Base-by-base conservation (phyloP, 2,113 vertebrate genomes). In the Cryptomyrus ogoouensis region DNA sequence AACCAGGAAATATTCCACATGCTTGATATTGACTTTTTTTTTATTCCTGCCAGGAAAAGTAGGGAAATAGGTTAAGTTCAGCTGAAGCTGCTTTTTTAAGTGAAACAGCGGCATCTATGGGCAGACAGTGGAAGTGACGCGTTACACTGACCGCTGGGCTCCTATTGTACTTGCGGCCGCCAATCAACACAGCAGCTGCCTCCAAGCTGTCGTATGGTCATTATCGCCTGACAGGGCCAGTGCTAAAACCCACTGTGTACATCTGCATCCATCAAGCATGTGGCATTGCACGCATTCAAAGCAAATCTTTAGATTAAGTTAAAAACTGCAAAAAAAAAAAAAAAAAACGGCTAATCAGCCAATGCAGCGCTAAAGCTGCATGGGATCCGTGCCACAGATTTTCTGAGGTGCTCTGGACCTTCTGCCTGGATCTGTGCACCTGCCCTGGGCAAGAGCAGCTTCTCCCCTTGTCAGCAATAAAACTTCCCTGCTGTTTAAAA, bases 41-140 rank as follows among this genome's bases (percentile, higher is more conserved):
- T 66, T 66, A 66, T 66, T 88, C 90, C 89, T 90, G 91, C 80
- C 88, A 91, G 88, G 70, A 90, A 94, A 94, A 94, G 92, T 93
- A 89, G 94, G 94, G 93, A 94, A 95, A 90, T 94, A 94, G 95
- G 96, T 96, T 96, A 95, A 95, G 89, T 21, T 92, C 47, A 90
- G 92, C 92, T 83, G 39, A 1, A 3, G 83, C 17, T 1, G n/a
- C 3, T 70, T 39, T 9, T 13, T 86, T 92, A 74, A 21, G 95
- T 91, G 77, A 93, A 97, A 97, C 95, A 98, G 95, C 96, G 96
- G 97, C 98, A 97, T 94, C 98, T 97, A 96, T 89, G 92, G 95
- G 94, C 8, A 83, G 21, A 31, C 8, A 31, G 17, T 3, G 46
- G 47, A 12, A 86, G 90, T 46, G 90, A 49, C 84, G 44, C 35